A percentile compares a stretch with the other conserved stretches of the same genome.
These are phyloP conservation scores for Meloidogyne floridensis DNA, from an alignment of 1,140 invertebrate species.

Conservation along the genomic window DNA sequence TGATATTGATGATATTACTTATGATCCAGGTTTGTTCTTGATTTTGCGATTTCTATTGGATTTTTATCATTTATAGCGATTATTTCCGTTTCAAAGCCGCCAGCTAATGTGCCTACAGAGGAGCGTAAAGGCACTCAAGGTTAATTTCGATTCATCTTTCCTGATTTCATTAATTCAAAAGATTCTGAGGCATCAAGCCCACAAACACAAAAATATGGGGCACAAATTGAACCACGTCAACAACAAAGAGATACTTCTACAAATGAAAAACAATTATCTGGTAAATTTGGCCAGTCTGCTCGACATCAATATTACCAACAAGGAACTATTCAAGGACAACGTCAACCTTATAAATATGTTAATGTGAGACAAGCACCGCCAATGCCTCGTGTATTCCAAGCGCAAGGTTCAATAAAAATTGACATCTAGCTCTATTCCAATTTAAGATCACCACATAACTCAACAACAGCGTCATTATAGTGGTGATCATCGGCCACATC, in stretches of 20 bases:
- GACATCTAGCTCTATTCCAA: background rate
- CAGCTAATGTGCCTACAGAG: background rate
- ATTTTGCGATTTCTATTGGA: too few relatives aligned
- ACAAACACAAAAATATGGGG: background rate
- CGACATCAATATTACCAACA: constrained; percentile 7
- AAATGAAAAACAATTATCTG: background rate
- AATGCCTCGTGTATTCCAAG: background rate
- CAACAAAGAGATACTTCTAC: background rate
- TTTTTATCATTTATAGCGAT: background rate
- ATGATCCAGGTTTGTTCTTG: constrained; percentile 19
- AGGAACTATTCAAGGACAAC: background rate
- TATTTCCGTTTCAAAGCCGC: constrained; percentile 30
- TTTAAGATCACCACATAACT: background rate
- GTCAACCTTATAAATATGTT: background rate
- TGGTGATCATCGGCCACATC: background rate
- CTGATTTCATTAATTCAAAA: background rate
- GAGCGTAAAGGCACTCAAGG: background rate
- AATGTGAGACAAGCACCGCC: background rate
- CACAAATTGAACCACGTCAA: background rate
- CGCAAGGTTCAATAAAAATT: constrained; percentile 2
- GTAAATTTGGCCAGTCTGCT: background rate
- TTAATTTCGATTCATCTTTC: background rate
- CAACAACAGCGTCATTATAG: constrained; percentile 7
- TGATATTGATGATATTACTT: constrained; percentile 18
- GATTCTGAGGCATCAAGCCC: background rate